Conservation (phyloP, 2,113 vertebrate genomes). For the Mesembrinibis cayennensis region DNA sequence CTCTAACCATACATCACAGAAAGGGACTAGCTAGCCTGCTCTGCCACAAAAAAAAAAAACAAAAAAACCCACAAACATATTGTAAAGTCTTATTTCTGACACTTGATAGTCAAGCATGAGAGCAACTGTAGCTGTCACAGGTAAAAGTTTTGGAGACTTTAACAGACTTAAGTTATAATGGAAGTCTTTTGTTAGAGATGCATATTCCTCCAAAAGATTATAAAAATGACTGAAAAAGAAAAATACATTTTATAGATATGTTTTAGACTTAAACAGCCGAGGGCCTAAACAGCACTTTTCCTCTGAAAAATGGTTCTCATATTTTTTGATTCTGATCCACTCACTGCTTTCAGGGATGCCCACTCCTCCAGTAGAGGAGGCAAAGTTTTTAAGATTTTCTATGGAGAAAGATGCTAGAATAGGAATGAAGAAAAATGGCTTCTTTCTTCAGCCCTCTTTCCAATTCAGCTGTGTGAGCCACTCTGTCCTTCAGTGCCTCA, state of each 20-base stretch:
- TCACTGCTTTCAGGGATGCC: not conserved
- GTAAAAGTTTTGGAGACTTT: not conserved
- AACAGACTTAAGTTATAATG: not conserved
- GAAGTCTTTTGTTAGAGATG: not conserved
- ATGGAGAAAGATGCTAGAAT: not conserved
- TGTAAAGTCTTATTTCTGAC: not conserved
- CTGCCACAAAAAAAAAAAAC: not conserved
- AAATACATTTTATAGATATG: not conserved
- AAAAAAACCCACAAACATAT: no score
- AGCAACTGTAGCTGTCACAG: not conserved
- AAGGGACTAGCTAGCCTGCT: not conserved
- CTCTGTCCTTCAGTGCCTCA: not conserved
- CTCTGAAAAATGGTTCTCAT: not conserved
- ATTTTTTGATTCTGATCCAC: not conserved
- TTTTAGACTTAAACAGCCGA: not conserved
- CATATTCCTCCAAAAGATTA: not conserved
- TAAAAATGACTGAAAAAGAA: not conserved
- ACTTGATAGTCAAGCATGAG: not conserved
- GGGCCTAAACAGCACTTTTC: not conserved
- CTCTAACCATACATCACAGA: not conserved
- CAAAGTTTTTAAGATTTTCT: not conserved
- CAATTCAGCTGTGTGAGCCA: not conserved
- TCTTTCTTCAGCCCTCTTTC: not conserved
- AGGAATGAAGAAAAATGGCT: not conserved
- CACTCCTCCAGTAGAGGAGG: not conserved